These are phyloP conservation scores for Spilosoma lubricipeda DNA, from an alignment of 2,888 invertebrate species.

Conservation along the genomic window DNA sequence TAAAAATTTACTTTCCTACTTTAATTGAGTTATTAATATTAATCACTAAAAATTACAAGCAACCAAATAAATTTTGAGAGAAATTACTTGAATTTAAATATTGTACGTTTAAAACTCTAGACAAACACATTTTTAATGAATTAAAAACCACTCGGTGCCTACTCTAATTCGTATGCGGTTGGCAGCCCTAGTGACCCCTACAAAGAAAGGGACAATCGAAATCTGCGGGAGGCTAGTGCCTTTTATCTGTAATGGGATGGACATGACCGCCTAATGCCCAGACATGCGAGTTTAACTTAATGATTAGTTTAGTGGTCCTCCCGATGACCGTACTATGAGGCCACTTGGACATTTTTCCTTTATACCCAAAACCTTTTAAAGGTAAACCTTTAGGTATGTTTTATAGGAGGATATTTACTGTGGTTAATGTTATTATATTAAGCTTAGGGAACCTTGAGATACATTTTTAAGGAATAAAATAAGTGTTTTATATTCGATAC, in stretches of 20 bases:
- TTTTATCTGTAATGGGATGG: conserved; percentile 60
- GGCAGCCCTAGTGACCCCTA: conserved; percentile 24
- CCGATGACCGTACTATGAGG: conserved; percentile 40
- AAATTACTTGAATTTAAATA: too few relatives aligned
- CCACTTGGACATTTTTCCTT: conserved; percentile 44
- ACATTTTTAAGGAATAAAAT: background rate
- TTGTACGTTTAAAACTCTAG: too few relatives aligned
- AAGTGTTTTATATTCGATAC: background rate
- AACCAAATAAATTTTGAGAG: too few relatives aligned
- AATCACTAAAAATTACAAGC: too few relatives aligned
- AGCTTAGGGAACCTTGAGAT: background rate
- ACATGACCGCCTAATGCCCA: conserved; percentile 55
- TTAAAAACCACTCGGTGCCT: background rate
- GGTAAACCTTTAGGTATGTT: conserved; percentile 18
- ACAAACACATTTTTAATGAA: background rate
- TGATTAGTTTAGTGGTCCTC: conserved; percentile 58
- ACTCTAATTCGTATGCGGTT: background rate
- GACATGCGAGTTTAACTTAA: conserved; percentile 61
- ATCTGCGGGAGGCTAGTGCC: conserved; percentile 54
- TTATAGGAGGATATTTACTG: conserved; percentile 7
- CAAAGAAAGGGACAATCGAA: conserved; percentile 55
- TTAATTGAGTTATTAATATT: too few relatives aligned
- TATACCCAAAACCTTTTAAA: conserved; percentile 22
- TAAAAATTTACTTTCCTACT: too few relatives aligned
- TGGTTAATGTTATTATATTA: conserved; percentile 4